These are phyloP conservation scores for Cynopterus brachyotis DNA, from an alignment of 2,113 vertebrate species.

Conservation along the genomic window DNA sequence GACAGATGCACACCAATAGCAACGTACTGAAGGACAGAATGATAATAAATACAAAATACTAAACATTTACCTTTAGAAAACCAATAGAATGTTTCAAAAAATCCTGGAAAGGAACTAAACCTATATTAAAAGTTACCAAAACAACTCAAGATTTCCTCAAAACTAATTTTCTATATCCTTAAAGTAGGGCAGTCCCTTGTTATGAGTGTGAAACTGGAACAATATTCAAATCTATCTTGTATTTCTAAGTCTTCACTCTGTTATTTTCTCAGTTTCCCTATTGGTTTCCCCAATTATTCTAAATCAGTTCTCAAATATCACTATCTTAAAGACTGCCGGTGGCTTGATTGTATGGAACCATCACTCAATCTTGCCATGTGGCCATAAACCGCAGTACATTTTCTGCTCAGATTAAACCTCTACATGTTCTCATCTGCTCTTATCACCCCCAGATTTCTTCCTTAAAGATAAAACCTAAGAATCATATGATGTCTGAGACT, in stretches of 20 bases:
- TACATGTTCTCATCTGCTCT: neutral
- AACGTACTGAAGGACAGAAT: neutral
- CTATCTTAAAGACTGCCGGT: neutral
- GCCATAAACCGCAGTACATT: neutral
- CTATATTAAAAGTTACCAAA: slow-evolving; percentile 21
- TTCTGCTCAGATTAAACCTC: neutral
- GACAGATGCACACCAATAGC: neutral
- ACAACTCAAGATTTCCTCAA: slow-evolving; percentile 47
- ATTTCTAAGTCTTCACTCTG: slow-evolving; percentile 25
- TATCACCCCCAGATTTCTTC: neutral
- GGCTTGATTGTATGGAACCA: neutral
- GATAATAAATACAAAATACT: slow-evolving; percentile 19
- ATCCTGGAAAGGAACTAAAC: neutral
- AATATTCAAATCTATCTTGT: slow-evolving; percentile 34
- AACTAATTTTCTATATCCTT: slow-evolving; percentile 43
- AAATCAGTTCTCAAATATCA: neutral
- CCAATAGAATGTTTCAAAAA: neutral
- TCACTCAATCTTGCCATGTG: neutral
- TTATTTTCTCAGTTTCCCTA: slow-evolving; percentile 3
- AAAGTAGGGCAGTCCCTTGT: slow-evolving; percentile 37
- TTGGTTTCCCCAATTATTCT: slow-evolving; percentile 9
- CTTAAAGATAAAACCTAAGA: slow-evolving; percentile 44
- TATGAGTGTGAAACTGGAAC: slow-evolving; percentile 30
- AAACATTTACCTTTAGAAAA: slow-evolving; percentile 3
- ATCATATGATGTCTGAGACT: neutral